Base-by-base conservation (phyloP, 2,113 vertebrate genomes). In the Lasiurus borealis region DNA sequence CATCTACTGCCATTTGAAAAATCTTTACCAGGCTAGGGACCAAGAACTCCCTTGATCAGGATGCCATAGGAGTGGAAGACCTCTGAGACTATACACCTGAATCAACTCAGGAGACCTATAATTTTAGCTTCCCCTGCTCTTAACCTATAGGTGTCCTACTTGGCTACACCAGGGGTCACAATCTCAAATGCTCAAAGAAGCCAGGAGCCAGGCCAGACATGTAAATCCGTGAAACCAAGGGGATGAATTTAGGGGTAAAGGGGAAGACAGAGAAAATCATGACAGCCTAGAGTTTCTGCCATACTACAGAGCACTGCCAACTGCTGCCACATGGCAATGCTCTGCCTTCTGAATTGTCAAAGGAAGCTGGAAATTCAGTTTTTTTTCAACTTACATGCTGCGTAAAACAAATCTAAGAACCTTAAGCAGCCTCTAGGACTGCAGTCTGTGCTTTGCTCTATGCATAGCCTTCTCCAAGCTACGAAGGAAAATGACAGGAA, bases 311-410 rank as follows among this genome's bases (percentile, higher is more conserved):
- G 50, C 25, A 31, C 4, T 40, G 34, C 19, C 57, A 18, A 81
- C 2, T 52, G 85, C 23, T 68, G 62, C 36, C 68, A 90, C 25
- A 11, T 48, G 75, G 34, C 68, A 88, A 80, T 40, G 40, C 18
- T 64, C 40, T 29, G 16, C 31, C 44, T 71, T 80, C 57, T 27
- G 25, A 90, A 59, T 73, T 91, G 92, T 90, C 75, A 66, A 92
- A 50, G 68, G 21, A 78, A 57, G 29, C 31, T 93, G n/a, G 46
- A 85, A 90, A 84, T 73, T 72, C 48, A 68, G 59, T 68, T 78
- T 69, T 92, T 93, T 88, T 93, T 88, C 50, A 95, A 81, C 14
- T 75, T 84, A 80, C 1, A 82, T 66, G 13, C 46, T 66, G 48
- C 88, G 73, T 59, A 54, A 91, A 93, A 87, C 71, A n/a, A 19